Conservation (phyloP, 1,140 invertebrate species). For the Drosophila erecta region DNA sequence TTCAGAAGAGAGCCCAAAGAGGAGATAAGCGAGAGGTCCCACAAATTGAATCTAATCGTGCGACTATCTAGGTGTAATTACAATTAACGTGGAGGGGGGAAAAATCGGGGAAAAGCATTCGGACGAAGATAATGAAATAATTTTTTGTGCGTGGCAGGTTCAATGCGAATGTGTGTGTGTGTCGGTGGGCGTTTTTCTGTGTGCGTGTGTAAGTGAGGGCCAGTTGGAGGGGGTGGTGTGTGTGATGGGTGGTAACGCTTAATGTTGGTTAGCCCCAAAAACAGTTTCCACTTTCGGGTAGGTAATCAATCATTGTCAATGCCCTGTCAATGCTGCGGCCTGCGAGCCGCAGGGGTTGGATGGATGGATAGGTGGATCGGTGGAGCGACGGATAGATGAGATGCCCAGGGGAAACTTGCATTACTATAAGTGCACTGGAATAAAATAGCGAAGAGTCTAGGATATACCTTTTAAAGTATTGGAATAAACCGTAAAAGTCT, state of each 20-base stretch:
- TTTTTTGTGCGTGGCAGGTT: constrained; percentile 48
- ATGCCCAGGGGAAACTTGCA: constrained; percentile 54
- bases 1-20: constrained; percentile 14
- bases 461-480: no score
- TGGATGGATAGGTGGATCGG: constrained; percentile 22
- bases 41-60: constrained; percentile 79
- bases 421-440: constrained; percentile 40
- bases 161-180: constrained; percentile 12
- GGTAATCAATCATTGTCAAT: constrained; percentile 83
- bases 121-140: constrained; percentile 80
- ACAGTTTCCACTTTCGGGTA: constrained; percentile 66
- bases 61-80: constrained; percentile 80
- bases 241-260: constrained; percentile 33
- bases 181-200: not conserved
- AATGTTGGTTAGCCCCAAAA: constrained; percentile 62
- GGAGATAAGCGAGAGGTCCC: constrained; percentile 25
- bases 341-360: constrained; percentile 18
- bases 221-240: constrained; percentile 22
- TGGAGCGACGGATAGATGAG: constrained; percentile 13
- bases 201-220: constrained; percentile 23
- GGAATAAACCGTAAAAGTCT: no score
- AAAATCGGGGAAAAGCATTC: constrained; percentile 49
- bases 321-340: constrained; percentile 76
- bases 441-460: not conserved
- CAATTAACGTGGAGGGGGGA: constrained; percentile 62